These are phyloP conservation scores for Hepsetus odoe DNA, from an alignment of 2,113 vertebrate species.

Conservation along the genomic window DNA sequence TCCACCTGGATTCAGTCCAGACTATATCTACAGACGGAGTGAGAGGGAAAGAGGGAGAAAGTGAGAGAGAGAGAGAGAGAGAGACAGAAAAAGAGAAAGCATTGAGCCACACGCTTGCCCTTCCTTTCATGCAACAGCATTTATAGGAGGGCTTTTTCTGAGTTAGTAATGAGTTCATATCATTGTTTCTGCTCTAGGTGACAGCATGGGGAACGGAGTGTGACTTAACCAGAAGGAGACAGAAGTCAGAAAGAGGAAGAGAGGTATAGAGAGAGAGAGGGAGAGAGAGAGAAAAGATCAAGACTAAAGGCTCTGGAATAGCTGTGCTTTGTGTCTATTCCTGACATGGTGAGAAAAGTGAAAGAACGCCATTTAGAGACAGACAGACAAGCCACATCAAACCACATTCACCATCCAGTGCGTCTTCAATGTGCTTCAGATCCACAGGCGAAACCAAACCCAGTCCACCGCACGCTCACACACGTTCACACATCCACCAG, in stretches of 20 bases:
- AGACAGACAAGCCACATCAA: slow-evolving; percentile 24
- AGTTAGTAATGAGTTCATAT: slow-evolving; percentile 16
- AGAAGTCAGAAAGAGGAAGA: slow-evolving; percentile 2
- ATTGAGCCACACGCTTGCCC: slow-evolving; percentile 64
- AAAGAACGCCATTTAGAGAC: slow-evolving; percentile 5
- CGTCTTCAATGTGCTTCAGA: slow-evolving; percentile 28
- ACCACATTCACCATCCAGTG: slow-evolving; percentile 44
- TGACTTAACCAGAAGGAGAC: slow-evolving; percentile 37
- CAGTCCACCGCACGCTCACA: slow-evolving; percentile 13
- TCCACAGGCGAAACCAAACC: slow-evolving; percentile 41
- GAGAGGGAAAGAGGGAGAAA: slow-evolving; percentile 38
- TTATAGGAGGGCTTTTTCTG: slow-evolving; percentile 3
- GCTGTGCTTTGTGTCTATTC: slow-evolving; percentile 64
- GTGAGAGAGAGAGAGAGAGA: slow-evolving; percentile 41
- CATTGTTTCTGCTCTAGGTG: not conserved
- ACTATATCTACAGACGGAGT: slow-evolving; percentile 37
- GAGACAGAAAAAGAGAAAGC: slow-evolving; percentile 54
- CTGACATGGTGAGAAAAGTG: slow-evolving; percentile 50
- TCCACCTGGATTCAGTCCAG: slow-evolving; percentile 52
- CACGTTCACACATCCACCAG: not conserved
- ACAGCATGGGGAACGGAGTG: slow-evolving; percentile 51
- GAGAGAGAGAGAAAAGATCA: slow-evolving; percentile 31
- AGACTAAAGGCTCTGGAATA: slow-evolving; percentile 64
- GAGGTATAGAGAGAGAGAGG: slow-evolving; percentile 19
- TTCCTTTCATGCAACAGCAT: slow-evolving; percentile 15